phyloP scores from a whole-genome alignment of 2,888 invertebrate genomes.

The Pollenia amentaria region DNA sequence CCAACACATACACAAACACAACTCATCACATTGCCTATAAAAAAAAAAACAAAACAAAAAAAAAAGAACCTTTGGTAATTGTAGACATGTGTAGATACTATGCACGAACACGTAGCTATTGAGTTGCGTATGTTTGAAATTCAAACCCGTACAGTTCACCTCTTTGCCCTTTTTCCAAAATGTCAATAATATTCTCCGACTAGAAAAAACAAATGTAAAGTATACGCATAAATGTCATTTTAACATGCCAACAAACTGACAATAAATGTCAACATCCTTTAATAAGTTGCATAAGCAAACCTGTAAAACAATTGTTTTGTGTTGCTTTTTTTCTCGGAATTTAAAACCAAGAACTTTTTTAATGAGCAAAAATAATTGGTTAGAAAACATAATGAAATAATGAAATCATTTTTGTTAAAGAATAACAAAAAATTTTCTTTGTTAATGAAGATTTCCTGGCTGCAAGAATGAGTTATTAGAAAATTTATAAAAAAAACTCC shows the following conservation, averaged over 20 bases:
- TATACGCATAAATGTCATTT: slow-evolving; percentile 28
- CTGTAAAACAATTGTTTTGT: background rate
- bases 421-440: too few species aligned
- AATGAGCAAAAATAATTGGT: background rate
- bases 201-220: background rate
- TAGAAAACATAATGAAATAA: too few species aligned
- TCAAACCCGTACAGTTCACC: too few species aligned
- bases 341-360: background rate
- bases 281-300: slow-evolving; percentile 28
- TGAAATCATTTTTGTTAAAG: too few species aligned
- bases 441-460: too few species aligned
- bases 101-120: background rate
- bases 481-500: too few species aligned
- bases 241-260: slow-evolving; percentile 55
- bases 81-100: slow-evolving; percentile 16
- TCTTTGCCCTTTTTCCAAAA: too few species aligned
- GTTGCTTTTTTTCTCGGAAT: background rate
- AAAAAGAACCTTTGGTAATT: slow-evolving; percentile 23
- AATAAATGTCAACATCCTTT: slow-evolving; percentile 58
- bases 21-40: slow-evolving; percentile 20
- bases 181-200: too few species aligned
- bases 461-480: too few species aligned
- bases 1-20: background rate
- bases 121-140: background rate
- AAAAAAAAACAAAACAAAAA: background rate